Conservation (phyloP, 1,140 invertebrate species). For the Agraylea sexmaculata region DNA sequence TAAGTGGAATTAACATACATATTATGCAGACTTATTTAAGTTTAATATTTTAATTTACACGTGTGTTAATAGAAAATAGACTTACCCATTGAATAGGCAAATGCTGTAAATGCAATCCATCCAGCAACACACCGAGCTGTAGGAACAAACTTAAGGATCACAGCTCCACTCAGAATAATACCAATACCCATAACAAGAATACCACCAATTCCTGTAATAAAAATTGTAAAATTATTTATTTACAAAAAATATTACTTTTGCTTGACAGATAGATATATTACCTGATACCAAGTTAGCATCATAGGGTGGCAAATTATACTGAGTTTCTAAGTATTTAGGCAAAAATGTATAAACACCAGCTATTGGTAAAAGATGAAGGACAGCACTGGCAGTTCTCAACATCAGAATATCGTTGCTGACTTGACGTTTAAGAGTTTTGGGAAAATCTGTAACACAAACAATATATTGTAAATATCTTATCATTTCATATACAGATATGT, state of each 20-base stretch:
- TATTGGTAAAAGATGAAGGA: constrained; percentile 81
- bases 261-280: constrained; percentile 25
- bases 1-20: background rate
- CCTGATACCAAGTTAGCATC: constrained; percentile 85
- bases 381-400: constrained; percentile 77
- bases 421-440: constrained; percentile 72
- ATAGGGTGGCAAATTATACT: constrained; percentile 78
- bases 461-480: background rate
- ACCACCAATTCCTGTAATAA: constrained; percentile 63
- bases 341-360: constrained; percentile 86
- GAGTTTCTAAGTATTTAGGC: constrained; percentile 86
- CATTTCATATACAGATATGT: background rate
- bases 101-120: constrained; percentile 81
- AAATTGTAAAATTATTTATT: background rate
- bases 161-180: constrained; percentile 75
- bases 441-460: constrained; percentile 62
- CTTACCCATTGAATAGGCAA: constrained; percentile 71
- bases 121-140: constrained; percentile 75
- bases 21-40: too few relatives aligned
- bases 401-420: constrained; percentile 83
- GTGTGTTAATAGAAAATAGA: background rate
- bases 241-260: background rate
- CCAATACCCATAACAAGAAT: constrained; percentile 87
- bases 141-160: constrained; percentile 71
- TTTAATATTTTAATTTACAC: background rate